A percentile compares a stretch with the other conserved stretches of the same genome.
Evolutionary conservation across 2,113 vertebrate species (phyloP).

Genomic region (Chaetodon auriga): DNA sequence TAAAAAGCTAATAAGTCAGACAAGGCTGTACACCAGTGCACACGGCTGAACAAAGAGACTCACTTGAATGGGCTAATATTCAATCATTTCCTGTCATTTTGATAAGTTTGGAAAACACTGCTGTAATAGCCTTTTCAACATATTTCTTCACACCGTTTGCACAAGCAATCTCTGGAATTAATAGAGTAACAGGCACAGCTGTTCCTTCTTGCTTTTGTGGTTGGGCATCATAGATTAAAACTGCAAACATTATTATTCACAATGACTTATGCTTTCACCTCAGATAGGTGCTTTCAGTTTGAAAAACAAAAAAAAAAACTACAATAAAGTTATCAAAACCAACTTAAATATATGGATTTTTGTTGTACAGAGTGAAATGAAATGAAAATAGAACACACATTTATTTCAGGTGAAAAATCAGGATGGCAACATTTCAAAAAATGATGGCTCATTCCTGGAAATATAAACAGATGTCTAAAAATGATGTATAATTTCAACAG

Average conservation of each 20-base stretch:
- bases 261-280: constrained; percentile 38
- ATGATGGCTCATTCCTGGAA: neutral
- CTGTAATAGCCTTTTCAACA: constrained; percentile 77
- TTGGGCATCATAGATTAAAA: constrained; percentile 48
- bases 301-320: constrained; percentile 20
- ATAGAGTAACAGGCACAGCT: constrained; percentile 76
- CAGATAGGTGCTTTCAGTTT: constrained; percentile 26
- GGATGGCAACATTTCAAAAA: constrained; percentile 14
- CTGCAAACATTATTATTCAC: constrained; percentile 63
- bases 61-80: constrained; percentile 77
- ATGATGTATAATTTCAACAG: neutral
- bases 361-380: neutral
- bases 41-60: constrained; percentile 76
- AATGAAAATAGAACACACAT: neutral
- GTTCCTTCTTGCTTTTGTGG: constrained; percentile 54
- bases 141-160: constrained; percentile 79
- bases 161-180: constrained; percentile 79
- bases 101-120: constrained; percentile 77
- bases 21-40: constrained; percentile 68
- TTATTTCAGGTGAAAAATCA: neutral
- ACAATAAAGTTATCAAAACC: constrained; percentile 39
- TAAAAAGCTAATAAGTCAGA: constrained; percentile 79
- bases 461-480: constrained; percentile 10
- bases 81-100: constrained; percentile 81
- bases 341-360: neutral